Base-by-base conservation (phyloP, 2,797 vertebrate genomes). In the Eremophila alpestris region DNA sequence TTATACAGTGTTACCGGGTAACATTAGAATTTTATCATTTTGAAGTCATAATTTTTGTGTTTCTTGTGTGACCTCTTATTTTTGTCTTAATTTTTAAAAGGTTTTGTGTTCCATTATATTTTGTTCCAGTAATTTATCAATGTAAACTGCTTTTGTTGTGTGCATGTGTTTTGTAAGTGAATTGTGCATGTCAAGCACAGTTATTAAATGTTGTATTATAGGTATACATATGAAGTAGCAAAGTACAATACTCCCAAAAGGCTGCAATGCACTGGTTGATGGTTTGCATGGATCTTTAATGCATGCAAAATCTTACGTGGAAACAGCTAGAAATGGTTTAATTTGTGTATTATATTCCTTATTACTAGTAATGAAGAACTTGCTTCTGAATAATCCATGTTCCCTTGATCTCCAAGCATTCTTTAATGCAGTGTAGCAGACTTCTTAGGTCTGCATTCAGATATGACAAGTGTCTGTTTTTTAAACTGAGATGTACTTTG, bases 1-100 rank as follows among this genome's bases (percentile, higher is more conserved):
- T 98, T 99, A 85, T 99, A 99, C 97, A 98, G 98, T 91, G 99
- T 98, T 94, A 98, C 99, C 36, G 99, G 99, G 99, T 99, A 98
- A 99, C 93, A 36, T 52, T 20, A 86, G 48, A 41, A 83, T 92
- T 94, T 34, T 76, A 68, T 20, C 3, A 55, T 81, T 87, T 86
- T 26, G 48, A 38, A 74, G 24, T 69, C 0, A 32, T 89, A 19
- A 36, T 45, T 62, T 74, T 70, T 24, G 16, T 65, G 11, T 83
- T 87, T 88, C 51, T 11, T 63, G 1, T 60, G 48, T 65, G n/a
- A 58, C 23, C 29, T 13, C 21, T 48, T 4, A 17, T 56, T 74
- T 88, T 90, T 14, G 11, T 68, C 43, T 51, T 81, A 60, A 59
- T 83, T 83, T 65, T 65, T 38, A 32, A 26, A 29, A 71, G 21